Evolutionary conservation across 64 coral and sea anemone species (phyloP).

Genomic region (Montipora efflorescens): DNA sequence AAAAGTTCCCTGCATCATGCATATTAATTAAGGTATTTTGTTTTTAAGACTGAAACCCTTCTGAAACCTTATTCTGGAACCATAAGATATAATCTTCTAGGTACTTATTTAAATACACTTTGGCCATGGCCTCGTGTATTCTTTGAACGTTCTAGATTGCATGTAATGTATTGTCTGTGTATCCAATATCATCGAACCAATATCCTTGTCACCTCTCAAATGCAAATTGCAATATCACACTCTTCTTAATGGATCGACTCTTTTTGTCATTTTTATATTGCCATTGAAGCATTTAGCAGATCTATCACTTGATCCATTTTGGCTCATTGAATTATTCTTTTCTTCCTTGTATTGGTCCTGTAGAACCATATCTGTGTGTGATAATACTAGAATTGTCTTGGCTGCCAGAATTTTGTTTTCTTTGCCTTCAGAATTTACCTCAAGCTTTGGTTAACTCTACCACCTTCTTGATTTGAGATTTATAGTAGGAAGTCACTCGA

Average conservation of each 20-base stretch:
- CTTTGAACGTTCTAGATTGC: slow-evolving; percentile 17
- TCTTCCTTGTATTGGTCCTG: neutral
- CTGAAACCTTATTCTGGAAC: neutral
- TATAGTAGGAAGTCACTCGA: too few relatives aligned
- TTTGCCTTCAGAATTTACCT: too few relatives aligned
- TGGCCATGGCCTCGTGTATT: neutral
- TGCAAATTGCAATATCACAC: neutral
- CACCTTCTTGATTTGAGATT: too few relatives aligned
- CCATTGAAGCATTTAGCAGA: neutral
- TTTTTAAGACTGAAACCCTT: neutral
- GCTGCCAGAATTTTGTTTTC: too few relatives aligned
- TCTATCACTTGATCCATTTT: neutral
- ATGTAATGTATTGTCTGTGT: slow-evolving; percentile 14
- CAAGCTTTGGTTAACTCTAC: too few relatives aligned
- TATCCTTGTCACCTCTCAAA: slow-evolving; percentile 8
- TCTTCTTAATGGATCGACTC: neutral
- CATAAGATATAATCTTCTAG: neutral
- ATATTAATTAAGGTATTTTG: neutral
- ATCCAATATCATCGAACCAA: slow-evolving; percentile 18
- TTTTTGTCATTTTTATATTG: neutral
- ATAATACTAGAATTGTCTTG: too few relatives aligned
- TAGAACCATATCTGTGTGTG: neutral
- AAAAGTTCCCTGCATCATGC: neutral
- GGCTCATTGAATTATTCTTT: neutral
- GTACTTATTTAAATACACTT: neutral